Conservation (phyloP, 2,888 invertebrate species). For the Spodoptera littoralis region DNA sequence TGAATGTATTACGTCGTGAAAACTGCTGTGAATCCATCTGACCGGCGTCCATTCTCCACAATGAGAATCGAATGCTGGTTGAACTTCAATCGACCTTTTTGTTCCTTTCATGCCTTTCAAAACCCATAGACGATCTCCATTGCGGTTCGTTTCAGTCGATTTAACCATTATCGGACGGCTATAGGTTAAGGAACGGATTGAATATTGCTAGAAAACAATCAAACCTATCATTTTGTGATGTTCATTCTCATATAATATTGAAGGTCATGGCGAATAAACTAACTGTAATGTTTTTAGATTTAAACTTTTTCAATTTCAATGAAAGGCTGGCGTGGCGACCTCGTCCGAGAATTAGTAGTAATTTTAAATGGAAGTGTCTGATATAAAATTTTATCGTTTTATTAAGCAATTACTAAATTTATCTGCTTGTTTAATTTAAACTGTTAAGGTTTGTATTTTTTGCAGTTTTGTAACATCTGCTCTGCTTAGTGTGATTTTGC, state of each 20-base stretch:
- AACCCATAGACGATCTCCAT: slow-evolving; percentile 24
- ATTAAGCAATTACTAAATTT: slow-evolving; percentile 12
- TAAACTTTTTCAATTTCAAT: slow-evolving; percentile 22
- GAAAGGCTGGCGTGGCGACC: slow-evolving; percentile 37
- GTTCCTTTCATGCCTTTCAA: slow-evolving; percentile 33
- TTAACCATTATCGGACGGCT: slow-evolving; percentile 13
- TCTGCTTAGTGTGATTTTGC: not conserved
- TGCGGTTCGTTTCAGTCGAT: slow-evolving; percentile 30
- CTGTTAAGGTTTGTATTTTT: slow-evolving; percentile 14
- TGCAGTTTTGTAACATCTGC: slow-evolving; percentile 2
- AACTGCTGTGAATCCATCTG: slow-evolving; percentile 14
- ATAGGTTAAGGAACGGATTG: slow-evolving; percentile 25
- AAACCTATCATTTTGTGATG: slow-evolving; percentile 8
- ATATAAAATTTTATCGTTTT: slow-evolving; percentile 9
- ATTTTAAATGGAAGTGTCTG: slow-evolving; percentile 23
- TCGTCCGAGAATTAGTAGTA: slow-evolving; percentile 26
- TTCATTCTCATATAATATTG: slow-evolving; percentile 2
- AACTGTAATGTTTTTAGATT: slow-evolving; percentile 12
- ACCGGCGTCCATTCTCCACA: slow-evolving; percentile 13
- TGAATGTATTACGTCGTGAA: slow-evolving; percentile 12
- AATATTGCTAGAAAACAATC: not conserved
- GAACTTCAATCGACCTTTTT: slow-evolving; percentile 29
- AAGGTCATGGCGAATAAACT: not conserved
- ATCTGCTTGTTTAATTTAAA: slow-evolving; percentile 13
- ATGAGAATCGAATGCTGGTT: slow-evolving; percentile 24